These are phyloP conservation scores for Colletes collaris DNA, from an alignment of 2,888 invertebrate species.

Conservation along the genomic window DNA sequence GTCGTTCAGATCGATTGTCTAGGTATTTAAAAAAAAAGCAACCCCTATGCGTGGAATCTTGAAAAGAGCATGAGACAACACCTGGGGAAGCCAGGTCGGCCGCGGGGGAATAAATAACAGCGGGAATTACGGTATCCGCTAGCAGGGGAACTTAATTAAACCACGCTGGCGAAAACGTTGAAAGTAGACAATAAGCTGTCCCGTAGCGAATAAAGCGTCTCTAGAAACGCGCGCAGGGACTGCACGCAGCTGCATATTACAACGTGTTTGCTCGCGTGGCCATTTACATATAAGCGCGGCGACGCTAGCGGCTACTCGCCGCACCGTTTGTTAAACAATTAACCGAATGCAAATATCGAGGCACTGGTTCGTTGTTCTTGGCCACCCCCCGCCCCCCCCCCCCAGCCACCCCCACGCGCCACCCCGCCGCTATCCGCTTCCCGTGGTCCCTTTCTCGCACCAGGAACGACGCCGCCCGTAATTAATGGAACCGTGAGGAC, in stretches of 20 bases:
- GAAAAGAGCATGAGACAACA: background rate
- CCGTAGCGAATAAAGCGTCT: slow-evolving; percentile 17
- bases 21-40: too few relatives aligned
- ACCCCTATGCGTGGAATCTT: background rate
- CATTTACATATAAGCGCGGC: slow-evolving; percentile 26
- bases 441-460: background rate
- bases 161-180: slow-evolving; percentile 16
- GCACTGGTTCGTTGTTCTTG: background rate
- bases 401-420: background rate
- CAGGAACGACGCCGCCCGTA: slow-evolving; percentile 6
- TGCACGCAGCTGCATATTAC: slow-evolving; percentile 3
- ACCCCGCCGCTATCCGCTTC: background rate
- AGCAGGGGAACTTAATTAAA: slow-evolving; percentile 48
- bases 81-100: too few relatives aligned
- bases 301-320: background rate
- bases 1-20: too few relatives aligned
- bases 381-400: background rate
- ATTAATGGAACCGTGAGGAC: slow-evolving; percentile 36
- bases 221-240: background rate
- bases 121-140: slow-evolving; percentile 30
- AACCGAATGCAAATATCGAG: slow-evolving; percentile 49
- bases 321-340: slow-evolving; percentile 42
- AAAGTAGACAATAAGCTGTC: slow-evolving; percentile 38
- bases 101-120: slow-evolving; percentile 24
- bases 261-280: slow-evolving; percentile 17